Conservation (phyloP, 2,113 vertebrate species). For the Cinclus cinclus region DNA sequence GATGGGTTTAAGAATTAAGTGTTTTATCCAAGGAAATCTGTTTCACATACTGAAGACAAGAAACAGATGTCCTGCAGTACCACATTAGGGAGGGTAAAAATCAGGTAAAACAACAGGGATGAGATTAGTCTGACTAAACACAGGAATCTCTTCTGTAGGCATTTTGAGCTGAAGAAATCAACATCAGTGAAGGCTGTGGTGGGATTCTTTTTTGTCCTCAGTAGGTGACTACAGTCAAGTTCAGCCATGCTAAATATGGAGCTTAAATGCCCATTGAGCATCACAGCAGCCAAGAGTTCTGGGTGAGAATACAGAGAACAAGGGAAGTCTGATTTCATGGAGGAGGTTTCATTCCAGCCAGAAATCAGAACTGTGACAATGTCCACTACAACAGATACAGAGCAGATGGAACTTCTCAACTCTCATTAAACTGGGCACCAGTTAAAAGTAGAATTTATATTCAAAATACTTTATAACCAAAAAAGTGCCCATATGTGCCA, state of each 20-base stretch:
- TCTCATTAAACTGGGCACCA: not conserved
- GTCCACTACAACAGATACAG: not conserved
- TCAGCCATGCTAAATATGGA: not conserved
- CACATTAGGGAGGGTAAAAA: not conserved
- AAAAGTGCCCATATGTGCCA: not conserved
- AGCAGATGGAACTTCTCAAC: not conserved
- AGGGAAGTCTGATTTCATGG: not conserved
- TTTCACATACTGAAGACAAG: not conserved
- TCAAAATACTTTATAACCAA: not conserved
- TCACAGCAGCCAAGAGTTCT: fast-evolving
- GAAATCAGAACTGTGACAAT: not conserved
- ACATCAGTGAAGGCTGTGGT: not conserved
- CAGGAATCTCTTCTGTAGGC: not conserved
- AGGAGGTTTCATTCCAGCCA: not conserved
- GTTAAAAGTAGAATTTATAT: not conserved
- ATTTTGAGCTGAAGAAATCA: not conserved
- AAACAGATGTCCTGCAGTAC: not conserved
- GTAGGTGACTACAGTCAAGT: not conserved
- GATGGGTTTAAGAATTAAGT: not conserved
- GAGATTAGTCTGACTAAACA: not conserved
- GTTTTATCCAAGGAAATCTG: not conserved
- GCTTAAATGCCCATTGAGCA: not conserved
- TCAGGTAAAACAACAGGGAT: not conserved
- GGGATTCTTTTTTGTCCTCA: not conserved
- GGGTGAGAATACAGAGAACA: not conserved